These are phyloP conservation scores for Amyelois transitella DNA, from an alignment of 1,140 invertebrate species.

Conservation along the genomic window DNA sequence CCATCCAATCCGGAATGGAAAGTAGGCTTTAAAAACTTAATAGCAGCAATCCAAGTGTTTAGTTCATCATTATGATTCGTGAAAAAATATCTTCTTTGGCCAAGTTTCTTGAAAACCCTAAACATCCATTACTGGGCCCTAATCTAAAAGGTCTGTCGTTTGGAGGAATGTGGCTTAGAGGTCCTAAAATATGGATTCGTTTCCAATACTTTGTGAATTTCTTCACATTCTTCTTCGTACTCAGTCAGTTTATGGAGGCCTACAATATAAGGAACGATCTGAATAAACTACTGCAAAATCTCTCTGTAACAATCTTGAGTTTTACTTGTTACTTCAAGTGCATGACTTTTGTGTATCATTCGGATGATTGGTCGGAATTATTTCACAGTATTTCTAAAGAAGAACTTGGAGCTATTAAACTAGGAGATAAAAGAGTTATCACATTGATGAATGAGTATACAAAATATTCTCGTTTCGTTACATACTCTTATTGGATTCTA, in stretches of 20 bases:
- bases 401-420: background rate
- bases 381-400: conserved; percentile 14
- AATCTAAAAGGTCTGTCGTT: conserved; percentile 42
- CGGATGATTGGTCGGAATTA: conserved; percentile 13
- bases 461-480: conserved; percentile 34
- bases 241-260: conserved; percentile 20
- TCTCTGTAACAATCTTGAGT: conserved; percentile 36
- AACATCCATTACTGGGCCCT: conserved; percentile 44
- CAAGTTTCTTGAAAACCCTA: conserved; percentile 30
- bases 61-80: background rate
- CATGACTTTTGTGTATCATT: conserved; percentile 15
- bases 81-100: background rate
- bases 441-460: conserved; percentile 30
- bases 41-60: background rate
- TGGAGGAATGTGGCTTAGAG: background rate
- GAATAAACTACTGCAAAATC: conserved; percentile 36
- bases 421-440: background rate
- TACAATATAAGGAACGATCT: conserved; percentile 26
- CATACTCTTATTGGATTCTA: conserved; percentile 37
- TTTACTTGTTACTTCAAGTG: conserved; percentile 31
- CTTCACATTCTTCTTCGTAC: conserved; percentile 30
- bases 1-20: background rate
- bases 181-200: background rate
- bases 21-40: background rate
- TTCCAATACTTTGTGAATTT: conserved; percentile 29